These are phyloP conservation scores for Ormyrus labotus DNA, from an alignment of 2,888 invertebrate genomes.

Conservation along the genomic window DNA sequence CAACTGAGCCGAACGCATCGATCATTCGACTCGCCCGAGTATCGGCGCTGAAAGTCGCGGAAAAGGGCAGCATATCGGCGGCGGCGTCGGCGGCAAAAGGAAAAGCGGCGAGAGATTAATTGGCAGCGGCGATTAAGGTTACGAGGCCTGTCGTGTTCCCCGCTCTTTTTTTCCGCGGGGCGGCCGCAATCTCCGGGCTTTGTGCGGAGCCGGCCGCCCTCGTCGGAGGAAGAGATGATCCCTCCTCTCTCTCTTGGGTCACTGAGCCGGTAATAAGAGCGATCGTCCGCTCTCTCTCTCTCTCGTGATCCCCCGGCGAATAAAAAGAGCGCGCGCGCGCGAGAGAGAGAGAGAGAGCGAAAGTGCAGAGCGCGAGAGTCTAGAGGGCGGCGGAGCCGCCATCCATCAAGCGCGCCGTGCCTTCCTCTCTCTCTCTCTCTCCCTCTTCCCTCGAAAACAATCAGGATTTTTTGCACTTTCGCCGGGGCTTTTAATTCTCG, in stretches of 20 bases:
- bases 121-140: slow-evolving; percentile 52
- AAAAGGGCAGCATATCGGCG: slow-evolving; percentile 8
- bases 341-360: background rate
- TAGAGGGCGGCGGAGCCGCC: background rate
- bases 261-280: slow-evolving; percentile 46
- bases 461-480: background rate
- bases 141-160: slow-evolving; percentile 34
- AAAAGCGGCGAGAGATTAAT: slow-evolving; percentile 42
- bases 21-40: too few species aligned
- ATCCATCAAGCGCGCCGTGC: slow-evolving; percentile 22
- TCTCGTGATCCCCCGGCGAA: background rate
- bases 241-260: slow-evolving; percentile 21
- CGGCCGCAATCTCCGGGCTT: slow-evolving; percentile 3
- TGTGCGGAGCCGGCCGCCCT: background rate
- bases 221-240: slow-evolving; percentile 10
- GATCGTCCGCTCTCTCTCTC: slow-evolving; percentile 11
- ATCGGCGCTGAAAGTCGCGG: background rate
- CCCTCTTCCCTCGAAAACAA: background rate
- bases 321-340: background rate
- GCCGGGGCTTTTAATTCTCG: slow-evolving; percentile 23
- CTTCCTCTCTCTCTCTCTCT: background rate
- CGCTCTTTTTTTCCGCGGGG: slow-evolving; percentile 12
- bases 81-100: background rate
- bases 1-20: too few species aligned
- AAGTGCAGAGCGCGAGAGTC: slow-evolving; percentile 2